phyloP scores from a whole-genome alignment of 1,140 invertebrate genomes.

The Pogonomyrmex barbatus region DNA sequence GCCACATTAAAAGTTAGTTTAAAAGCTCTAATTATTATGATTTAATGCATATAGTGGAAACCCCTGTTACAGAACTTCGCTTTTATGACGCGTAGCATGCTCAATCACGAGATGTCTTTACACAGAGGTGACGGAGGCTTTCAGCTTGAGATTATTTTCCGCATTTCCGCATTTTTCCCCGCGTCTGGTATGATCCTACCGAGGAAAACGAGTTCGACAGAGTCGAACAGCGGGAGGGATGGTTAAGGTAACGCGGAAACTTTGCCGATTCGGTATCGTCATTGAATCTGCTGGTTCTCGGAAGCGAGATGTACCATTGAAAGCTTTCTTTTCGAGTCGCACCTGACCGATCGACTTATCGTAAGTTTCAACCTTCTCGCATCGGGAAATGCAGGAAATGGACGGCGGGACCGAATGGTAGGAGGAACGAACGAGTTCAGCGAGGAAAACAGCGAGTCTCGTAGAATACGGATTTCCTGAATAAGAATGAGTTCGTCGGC shows the following conservation, averaged over 20 bases:
- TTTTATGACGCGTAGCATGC: conserved; percentile 16
- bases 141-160: neutral
- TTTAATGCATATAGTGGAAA: conserved; percentile 35
- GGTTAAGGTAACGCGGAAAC: conserved; percentile 60
- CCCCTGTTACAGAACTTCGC: neutral
- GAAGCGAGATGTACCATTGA: conserved; percentile 72
- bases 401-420: neutral
- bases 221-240: conserved; percentile 34
- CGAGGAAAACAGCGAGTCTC: conserved; percentile 49
- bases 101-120: neutral
- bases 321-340: conserved; percentile 75
- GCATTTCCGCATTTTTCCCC: neutral
- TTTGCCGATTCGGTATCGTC: conserved; percentile 71
- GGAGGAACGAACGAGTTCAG: conserved; percentile 61
- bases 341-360: conserved; percentile 78
- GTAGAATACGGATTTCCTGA: conserved; percentile 72
- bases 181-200: conserved; percentile 37
- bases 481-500: conserved; percentile 70
- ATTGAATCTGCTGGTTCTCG: conserved; percentile 70
- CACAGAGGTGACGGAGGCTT: neutral
- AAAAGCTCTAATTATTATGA: conserved; percentile 38
- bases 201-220: conserved; percentile 62
- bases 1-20: conserved; percentile 38
- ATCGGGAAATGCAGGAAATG: conserved; percentile 26
- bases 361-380: conserved; percentile 64